phyloP scores from a whole-genome alignment of 2,888 invertebrate genomes.

The Agrochola litura region DNA sequence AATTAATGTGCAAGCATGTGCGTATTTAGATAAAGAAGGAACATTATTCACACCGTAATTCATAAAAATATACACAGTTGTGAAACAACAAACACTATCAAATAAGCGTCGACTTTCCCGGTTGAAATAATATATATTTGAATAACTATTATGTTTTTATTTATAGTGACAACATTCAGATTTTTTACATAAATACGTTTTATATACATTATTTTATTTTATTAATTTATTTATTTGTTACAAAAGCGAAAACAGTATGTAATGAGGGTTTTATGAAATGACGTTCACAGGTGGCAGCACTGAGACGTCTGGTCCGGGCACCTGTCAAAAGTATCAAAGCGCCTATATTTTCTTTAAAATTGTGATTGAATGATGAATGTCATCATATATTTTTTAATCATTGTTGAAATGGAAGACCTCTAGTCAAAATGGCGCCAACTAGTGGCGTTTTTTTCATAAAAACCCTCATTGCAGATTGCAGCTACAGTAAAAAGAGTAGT shows the following conservation, averaged over 20 bases:
- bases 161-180: slow-evolving; percentile 39
- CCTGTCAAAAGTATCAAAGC: too few relatives aligned
- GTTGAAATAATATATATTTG: slow-evolving; percentile 36
- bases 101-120: slow-evolving; percentile 59
- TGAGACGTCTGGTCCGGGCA: too few relatives aligned
- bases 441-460: too few relatives aligned
- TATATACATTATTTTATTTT: slow-evolving; percentile 47
- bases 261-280: not conserved
- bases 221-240: slow-evolving; percentile 20
- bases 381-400: too few relatives aligned
- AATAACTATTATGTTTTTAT: slow-evolving; percentile 13
- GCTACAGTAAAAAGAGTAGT: slow-evolving; percentile 56
- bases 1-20: slow-evolving; percentile 44
- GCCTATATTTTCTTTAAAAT: too few relatives aligned
- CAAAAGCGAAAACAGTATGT: slow-evolving; percentile 43
- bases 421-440: too few relatives aligned
- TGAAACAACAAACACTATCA: slow-evolving; percentile 39
- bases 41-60: slow-evolving; percentile 36
- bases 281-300: too few relatives aligned
- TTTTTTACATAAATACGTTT: slow-evolving; percentile 29
- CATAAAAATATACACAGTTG: slow-evolving; percentile 16
- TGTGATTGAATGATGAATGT: too few relatives aligned
- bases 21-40: slow-evolving; percentile 39
- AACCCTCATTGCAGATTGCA: slow-evolving; percentile 19
- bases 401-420: too few relatives aligned